Conservation (phyloP, 2,797 vertebrate genomes). For the Ptychadena robeensis region DNA sequence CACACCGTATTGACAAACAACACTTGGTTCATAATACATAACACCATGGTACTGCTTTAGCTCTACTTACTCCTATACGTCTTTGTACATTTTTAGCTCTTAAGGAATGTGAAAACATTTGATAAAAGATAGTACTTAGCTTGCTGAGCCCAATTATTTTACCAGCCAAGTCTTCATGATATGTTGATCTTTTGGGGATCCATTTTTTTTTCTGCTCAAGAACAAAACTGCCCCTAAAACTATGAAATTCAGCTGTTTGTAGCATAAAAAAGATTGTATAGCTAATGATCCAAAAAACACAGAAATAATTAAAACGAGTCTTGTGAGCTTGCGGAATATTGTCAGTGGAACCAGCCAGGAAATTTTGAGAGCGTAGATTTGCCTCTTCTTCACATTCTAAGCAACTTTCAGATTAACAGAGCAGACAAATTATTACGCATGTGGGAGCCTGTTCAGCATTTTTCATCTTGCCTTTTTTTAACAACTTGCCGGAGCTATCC, state of each 20-base stretch:
- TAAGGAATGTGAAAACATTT: background rate
- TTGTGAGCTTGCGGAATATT: constrained; percentile 17
- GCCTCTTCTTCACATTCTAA: constrained; percentile 22
- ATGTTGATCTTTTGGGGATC: background rate
- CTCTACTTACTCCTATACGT: background rate
- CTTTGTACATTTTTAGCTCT: background rate
- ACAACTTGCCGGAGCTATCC: constrained; percentile 1
- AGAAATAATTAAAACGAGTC: constrained; percentile 32
- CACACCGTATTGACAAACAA: too few species aligned
- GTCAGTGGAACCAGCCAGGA: background rate
- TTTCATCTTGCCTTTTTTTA: background rate
- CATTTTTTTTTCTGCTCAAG: background rate
- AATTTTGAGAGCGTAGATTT: constrained; percentile 16
- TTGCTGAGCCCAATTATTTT: background rate
- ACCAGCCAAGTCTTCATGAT: background rate
- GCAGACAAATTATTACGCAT: constrained; percentile 33
- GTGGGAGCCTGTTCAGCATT: constrained; percentile 46
- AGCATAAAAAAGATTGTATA: constrained; percentile 17
- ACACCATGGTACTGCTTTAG: background rate
- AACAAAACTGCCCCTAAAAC: background rate
- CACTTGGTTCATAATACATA: too few species aligned
- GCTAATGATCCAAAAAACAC: constrained; percentile 42
- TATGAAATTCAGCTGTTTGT: background rate
- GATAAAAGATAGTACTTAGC: background rate
- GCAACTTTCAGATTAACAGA: constrained; percentile 17